Evolutionary conservation across 2,797 vertebrate genomes (phyloP).

Genomic region (Lagocephalus sceleratus): DNA sequence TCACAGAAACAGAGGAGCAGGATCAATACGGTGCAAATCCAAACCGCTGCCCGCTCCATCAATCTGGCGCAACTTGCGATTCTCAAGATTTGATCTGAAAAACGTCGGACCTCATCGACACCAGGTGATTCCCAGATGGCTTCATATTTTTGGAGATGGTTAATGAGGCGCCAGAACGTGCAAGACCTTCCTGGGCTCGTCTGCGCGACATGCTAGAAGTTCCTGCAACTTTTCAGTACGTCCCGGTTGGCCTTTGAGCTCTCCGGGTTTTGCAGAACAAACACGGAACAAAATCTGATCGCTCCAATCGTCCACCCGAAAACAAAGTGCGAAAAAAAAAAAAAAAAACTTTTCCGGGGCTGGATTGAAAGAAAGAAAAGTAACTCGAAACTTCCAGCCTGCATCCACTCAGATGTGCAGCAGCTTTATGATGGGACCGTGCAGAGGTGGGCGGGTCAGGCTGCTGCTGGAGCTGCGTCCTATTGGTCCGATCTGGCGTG

Average conservation of each 20-base stretch:
- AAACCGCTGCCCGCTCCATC: slow-evolving; percentile 49
- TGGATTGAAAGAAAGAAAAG: too few species aligned
- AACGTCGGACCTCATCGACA: too few species aligned
- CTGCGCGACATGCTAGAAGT: neutral
- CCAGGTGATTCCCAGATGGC: neutral
- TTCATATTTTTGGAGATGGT: slow-evolving; percentile 12
- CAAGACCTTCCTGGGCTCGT: too few species aligned
- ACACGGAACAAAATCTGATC: too few species aligned
- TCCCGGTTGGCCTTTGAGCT: too few species aligned
- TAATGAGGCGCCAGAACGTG: too few species aligned
- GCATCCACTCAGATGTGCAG: slow-evolving; percentile 10
- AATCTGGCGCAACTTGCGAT: slow-evolving; percentile 65
- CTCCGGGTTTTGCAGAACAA: too few species aligned
- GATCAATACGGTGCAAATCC: slow-evolving; percentile 71
- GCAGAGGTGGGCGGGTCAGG: slow-evolving; percentile 17
- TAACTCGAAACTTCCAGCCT: neutral
- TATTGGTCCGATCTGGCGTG: slow-evolving; percentile 83
- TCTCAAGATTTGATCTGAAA: slow-evolving; percentile 37
- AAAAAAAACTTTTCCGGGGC: too few species aligned
- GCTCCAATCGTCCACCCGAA: too few species aligned
- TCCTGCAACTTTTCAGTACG: neutral
- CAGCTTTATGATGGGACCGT: slow-evolving; percentile 15
- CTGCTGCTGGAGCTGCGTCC: slow-evolving; percentile 18
- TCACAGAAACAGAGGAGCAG: slow-evolving; percentile 66
- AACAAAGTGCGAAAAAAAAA: neutral